These are phyloP conservation scores for Sebastes nivosus DNA, from an alignment of 2,797 vertebrate species.

Conservation along the genomic window DNA sequence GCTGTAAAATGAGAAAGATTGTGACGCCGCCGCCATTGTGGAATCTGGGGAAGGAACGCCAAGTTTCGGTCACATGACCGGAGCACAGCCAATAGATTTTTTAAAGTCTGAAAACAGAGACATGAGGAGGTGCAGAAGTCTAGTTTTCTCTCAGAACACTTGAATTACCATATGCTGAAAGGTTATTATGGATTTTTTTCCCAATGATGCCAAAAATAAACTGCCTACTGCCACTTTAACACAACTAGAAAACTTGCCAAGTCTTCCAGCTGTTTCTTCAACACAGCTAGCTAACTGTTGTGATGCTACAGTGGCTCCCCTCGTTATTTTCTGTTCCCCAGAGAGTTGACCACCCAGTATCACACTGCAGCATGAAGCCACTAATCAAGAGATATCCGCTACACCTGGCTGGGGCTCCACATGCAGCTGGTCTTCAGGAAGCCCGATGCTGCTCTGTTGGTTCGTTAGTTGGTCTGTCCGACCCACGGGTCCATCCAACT, in stretches of 20 bases:
- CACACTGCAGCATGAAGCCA: not conserved
- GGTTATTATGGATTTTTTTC: too few relatives aligned
- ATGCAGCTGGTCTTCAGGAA: not conserved
- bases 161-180: too few relatives aligned
- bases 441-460: not conserved
- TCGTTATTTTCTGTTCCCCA: not conserved
- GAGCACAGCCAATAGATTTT: too few relatives aligned
- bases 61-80: too few relatives aligned
- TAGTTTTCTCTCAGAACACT: too few relatives aligned
- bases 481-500: not conserved
- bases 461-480: not conserved
- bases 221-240: not conserved
- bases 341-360: not conserved
- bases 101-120: too few relatives aligned
- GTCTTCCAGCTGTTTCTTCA: not conserved
- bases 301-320: not conserved
- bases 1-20: too few relatives aligned
- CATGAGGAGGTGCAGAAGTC: too few relatives aligned
- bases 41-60: too few relatives aligned
- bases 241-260: not conserved
- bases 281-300: not conserved
- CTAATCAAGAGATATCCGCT: not conserved
- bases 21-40: too few relatives aligned
- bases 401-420: not conserved
- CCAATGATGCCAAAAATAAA: rapidly evolving